Percentiles rank a stretch among this genome's conserved stretches.
Conservation (phyloP, 2,797 vertebrate species). For the Bradypodion ventrale region DNA sequence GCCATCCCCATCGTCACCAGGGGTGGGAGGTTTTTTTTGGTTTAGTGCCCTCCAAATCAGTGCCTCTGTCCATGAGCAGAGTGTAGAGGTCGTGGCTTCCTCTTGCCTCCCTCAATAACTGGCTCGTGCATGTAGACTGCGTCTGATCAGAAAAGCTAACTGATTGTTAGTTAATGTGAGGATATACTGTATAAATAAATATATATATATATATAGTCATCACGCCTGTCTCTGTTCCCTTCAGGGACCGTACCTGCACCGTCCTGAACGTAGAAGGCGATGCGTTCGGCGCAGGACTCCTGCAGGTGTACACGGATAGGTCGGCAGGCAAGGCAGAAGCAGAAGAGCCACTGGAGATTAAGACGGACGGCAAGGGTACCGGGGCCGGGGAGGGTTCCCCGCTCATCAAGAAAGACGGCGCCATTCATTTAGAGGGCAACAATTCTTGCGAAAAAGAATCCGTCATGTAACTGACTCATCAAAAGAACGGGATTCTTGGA, state of each 20-base stretch:
- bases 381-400: slow-evolving; percentile 73
- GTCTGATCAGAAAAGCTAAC: neutral
- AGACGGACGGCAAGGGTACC: slow-evolving; percentile 33
- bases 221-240: fast-evolving
- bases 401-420: slow-evolving; percentile 72
- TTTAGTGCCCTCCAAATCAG: too few species aligned
- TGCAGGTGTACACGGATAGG: slow-evolving; percentile 83
- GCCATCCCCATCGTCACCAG: too few species aligned
- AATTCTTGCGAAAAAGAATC: slow-evolving; percentile 76
- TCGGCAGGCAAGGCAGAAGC: neutral
- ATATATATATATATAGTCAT: too few species aligned
- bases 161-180: too few species aligned
- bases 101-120: too few species aligned
- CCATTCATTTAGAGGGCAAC: neutral
- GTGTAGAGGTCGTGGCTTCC: too few species aligned
- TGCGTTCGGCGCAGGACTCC: slow-evolving; percentile 86
- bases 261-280: slow-evolving; percentile 90
- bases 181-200: too few species aligned
- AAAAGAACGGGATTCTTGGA: neutral
- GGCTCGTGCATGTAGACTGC: neutral
- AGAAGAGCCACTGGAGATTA: slow-evolving; percentile 72
- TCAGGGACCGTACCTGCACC: slow-evolving; percentile 89
- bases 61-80: too few species aligned
- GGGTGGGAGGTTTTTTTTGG: too few species aligned
- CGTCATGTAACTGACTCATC: slow-evolving; percentile 71